These are phyloP conservation scores for Ardeotis arabs DNA, from an alignment of 2,113 vertebrate genomes.

Conservation along the genomic window DNA sequence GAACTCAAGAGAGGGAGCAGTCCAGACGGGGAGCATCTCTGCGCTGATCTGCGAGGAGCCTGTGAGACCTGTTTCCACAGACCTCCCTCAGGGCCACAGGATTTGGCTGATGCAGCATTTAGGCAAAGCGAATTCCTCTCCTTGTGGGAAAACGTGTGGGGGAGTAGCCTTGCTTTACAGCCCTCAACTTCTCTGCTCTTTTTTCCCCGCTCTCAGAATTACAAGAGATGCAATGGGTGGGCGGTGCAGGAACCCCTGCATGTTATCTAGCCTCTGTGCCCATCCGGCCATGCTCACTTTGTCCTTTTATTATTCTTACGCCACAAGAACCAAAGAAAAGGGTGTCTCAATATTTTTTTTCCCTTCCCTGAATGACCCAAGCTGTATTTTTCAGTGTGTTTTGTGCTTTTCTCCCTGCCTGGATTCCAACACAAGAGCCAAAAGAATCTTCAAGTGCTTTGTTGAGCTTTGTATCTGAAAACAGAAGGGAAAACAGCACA, in stretches of 20 bases:
- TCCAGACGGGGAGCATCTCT: not conserved
- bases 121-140: not conserved
- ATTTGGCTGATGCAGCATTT: not conserved
- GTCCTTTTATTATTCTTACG: not conserved
- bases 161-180: not conserved
- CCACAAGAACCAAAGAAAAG: not conserved
- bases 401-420: not conserved
- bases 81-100: not conserved
- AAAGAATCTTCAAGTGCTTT: not conserved
- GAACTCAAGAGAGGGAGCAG: not conserved
- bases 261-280: not conserved
- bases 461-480: not conserved
- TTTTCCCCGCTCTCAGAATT: not conserved
- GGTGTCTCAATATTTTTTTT: rapidly evolving
- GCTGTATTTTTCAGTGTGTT: not conserved
- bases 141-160: not conserved
- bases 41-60: not conserved
- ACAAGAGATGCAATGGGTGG: not conserved
- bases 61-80: not conserved
- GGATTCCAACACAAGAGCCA: not conserved
- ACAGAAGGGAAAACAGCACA: not conserved
- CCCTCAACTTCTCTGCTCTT: not conserved
- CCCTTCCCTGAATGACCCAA: not conserved
- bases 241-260: not conserved
- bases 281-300: not conserved